Evolutionary conservation across 2,113 vertebrate genomes (phyloP).

Genomic region (Nycticryphes semicollaris): DNA sequence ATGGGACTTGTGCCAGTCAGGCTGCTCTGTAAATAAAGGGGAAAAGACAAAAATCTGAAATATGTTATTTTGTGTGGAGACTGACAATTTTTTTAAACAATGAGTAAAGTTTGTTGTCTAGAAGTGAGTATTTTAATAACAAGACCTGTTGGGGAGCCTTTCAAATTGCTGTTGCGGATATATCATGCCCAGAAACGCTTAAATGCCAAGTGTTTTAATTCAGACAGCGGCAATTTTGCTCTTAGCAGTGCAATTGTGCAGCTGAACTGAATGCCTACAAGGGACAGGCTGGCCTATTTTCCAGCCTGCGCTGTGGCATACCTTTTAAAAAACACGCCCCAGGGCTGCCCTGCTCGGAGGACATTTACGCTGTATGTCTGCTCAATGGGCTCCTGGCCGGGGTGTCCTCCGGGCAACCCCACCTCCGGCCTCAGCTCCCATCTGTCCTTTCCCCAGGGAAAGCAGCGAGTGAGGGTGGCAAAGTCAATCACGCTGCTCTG

Average conservation of each 20-base stretch:
- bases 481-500: accelerated
- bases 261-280: not conserved
- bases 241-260: not conserved
- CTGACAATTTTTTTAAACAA: not conserved
- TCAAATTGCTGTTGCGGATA: not conserved
- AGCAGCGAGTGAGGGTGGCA: not conserved
- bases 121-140: not conserved
- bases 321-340: not conserved
- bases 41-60: not conserved
- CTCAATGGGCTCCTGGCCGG: not conserved
- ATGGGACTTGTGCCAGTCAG: not conserved
- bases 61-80: not conserved
- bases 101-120: not conserved
- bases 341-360: not conserved
- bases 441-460: accelerated
- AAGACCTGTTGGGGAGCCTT: not conserved
- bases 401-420: not conserved
- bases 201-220: not conserved
- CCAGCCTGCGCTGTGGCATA: not conserved
- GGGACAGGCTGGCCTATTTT: not conserved
- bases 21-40: not conserved
- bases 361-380: not conserved
- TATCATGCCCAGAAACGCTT: not conserved
- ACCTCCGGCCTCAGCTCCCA: not conserved
- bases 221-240: not conserved